These are phyloP conservation scores for Tetrao urogallus DNA, from an alignment of 2,113 vertebrate species.

Conservation along the genomic window DNA sequence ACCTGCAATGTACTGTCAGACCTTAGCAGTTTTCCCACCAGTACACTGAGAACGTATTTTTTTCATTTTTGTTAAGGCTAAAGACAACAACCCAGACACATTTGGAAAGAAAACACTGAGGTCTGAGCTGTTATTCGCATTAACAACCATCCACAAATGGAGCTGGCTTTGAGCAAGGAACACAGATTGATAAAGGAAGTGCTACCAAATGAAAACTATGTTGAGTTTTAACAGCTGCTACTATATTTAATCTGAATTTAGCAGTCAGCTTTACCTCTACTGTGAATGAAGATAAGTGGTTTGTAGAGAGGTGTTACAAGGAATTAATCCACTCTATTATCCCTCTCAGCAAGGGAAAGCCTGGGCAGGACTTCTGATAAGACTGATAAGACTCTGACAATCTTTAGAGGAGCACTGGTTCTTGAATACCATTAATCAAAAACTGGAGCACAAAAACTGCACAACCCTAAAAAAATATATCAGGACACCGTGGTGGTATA, in stretches of 20 bases:
- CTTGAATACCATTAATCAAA: background rate
- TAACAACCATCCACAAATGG: background rate
- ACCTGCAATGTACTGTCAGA: background rate
- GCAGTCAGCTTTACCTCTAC: background rate
- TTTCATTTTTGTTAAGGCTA: background rate
- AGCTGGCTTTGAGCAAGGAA: background rate
- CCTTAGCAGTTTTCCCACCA: background rate
- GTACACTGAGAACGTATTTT: background rate
- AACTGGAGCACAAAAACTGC: fast-evolving
- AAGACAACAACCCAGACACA: background rate
- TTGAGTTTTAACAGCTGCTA: background rate
- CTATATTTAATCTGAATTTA: background rate
- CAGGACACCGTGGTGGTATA: background rate
- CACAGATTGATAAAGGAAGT: background rate
- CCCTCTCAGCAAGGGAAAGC: background rate
- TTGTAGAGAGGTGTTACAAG: fast-evolving
- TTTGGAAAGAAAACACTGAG: background rate
- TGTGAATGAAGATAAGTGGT: background rate
- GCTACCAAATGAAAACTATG: background rate
- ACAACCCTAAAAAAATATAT: background rate
- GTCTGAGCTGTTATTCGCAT: background rate
- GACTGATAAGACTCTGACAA: background rate
- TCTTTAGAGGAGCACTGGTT: background rate
- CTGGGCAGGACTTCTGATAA: background rate
- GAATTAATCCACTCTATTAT: background rate